A percentile compares a stretch with the other conserved stretches of the same genome.
phyloP scores from a whole-genome alignment of 2,113 vertebrate species.

The Taxidea taxus region DNA sequence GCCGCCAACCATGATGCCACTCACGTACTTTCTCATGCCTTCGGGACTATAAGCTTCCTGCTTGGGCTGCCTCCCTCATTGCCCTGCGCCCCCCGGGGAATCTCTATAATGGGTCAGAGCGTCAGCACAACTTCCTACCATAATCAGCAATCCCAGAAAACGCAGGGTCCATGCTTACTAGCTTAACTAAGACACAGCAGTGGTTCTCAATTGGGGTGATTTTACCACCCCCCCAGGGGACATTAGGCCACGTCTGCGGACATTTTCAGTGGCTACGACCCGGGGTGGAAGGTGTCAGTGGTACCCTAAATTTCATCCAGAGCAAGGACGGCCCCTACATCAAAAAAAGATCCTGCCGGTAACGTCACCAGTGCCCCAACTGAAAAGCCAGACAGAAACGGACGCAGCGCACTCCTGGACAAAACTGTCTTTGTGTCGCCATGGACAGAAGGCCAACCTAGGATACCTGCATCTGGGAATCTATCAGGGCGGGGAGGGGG shows the following conservation, averaged over 20 bases:
- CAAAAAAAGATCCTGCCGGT: not conserved
- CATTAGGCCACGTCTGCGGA: not conserved
- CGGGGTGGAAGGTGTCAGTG: not conserved
- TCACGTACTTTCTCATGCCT: accelerated
- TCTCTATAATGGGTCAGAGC: not conserved
- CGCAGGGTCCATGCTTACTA: not conserved
- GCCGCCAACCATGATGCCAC: no score
- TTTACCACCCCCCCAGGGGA: not conserved
- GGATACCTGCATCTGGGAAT: not conserved
- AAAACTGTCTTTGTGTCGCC: accelerated
- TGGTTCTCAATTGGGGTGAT: not conserved
- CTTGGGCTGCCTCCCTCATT: not conserved
- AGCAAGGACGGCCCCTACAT: not conserved
- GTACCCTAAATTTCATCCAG: not conserved
- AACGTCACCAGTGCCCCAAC: not conserved
- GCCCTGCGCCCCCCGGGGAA: accelerated
- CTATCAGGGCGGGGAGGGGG: not conserved
- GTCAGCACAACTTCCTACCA: no score
- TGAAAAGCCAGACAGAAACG: not conserved
- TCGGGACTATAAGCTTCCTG: not conserved
- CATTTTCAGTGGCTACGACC: not conserved
- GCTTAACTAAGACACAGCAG: not conserved
- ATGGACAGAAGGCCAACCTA: not conserved
- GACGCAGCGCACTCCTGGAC: no score
- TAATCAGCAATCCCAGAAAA: not conserved